Evolutionary conservation across 2,888 invertebrate genomes (phyloP), one percentile per base, ranked within the genome.

Genomic region (Phymatocera aterrima): DNA sequence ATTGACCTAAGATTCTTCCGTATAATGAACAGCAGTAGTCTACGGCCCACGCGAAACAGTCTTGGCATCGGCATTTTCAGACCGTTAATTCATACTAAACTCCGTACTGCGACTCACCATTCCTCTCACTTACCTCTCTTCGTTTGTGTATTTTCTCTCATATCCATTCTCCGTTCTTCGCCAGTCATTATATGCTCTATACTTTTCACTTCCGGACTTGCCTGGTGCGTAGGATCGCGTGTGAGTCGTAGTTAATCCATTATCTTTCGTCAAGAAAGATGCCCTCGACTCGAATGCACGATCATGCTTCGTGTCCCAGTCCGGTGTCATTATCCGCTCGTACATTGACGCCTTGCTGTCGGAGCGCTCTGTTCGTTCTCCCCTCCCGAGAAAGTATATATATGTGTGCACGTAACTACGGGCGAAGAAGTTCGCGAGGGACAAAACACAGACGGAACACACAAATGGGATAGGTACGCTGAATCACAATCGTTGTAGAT

Each of bases 161-260:
- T 51, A n/a, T 34, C 61, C 28, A 34, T 18, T 18, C 40, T 40
- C 57, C 24, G 43, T 57, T 60, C 40, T 48, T 60, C 6, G 51
- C 48, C 74, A 37, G 74, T 74, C 74, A 54, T 37, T 46, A 48
- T n/a, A 18, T 61, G 24, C 78, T 61, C 51, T 48, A 60, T 75
- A 79, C 77, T 68, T 80, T 80, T 74, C 60, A 86, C 88, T 88
- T 88, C 87, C 88, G 86, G 88, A 86, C 87, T 85, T 87, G n/a
- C n/a, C n/a, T n/a, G n/a, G 86, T 87, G 88, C 85, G 85, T 85
- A 87, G 84, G 87, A 88, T 89, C 87, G 89, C 89, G 89, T 89
- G 88, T 85, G 81, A 84, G 37, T 43, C 24, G 87, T 88, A 88
- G 88, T 88, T 88, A 88, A 88, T 87, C 24, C 57, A n/a, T n/a